Evolutionary conservation across 1,140 invertebrate species (phyloP).

Genomic region (Brachionus rotundiformis): DNA sequence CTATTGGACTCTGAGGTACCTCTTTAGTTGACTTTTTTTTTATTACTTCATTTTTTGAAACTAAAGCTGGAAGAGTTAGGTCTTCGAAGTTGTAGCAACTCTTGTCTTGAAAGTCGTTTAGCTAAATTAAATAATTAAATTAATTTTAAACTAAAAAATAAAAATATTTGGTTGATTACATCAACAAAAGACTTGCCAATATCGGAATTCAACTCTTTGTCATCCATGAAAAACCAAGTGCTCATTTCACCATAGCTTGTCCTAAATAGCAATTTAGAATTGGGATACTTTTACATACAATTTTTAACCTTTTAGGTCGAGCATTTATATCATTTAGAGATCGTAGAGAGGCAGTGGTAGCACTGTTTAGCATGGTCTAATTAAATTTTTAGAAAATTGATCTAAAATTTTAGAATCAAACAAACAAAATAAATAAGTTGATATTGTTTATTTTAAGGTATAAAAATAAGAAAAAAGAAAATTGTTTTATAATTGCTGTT

Average conservation of each 20-base stretch:
- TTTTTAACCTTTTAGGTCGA: constrained; percentile 37
- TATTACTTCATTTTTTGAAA: background rate
- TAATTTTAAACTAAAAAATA: background rate
- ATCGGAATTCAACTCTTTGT: constrained; percentile 13
- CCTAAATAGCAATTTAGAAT: background rate
- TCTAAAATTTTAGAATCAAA: background rate
- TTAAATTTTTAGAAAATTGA: background rate
- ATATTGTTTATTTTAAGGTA: background rate
- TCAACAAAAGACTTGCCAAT: constrained; percentile 26
- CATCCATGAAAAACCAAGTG: constrained; percentile 51
- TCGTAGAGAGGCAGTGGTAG: background rate
- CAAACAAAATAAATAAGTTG: background rate
- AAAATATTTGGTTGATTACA: background rate
- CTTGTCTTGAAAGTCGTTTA: background rate
- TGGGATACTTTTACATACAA: background rate
- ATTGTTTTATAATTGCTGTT: background rate
- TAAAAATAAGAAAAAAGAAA: background rate
- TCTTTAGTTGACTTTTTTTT: background rate
- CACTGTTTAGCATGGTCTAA: constrained; percentile 24
- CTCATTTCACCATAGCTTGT: constrained; percentile 51
- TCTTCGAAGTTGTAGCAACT: background rate
- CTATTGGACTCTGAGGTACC: background rate
- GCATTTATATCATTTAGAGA: constrained; percentile 45
- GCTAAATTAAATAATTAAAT: background rate
- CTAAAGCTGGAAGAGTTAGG: background rate